phyloP scores from a whole-genome alignment of 2,113 vertebrate genomes.

The Nesoenas mayeri region DNA sequence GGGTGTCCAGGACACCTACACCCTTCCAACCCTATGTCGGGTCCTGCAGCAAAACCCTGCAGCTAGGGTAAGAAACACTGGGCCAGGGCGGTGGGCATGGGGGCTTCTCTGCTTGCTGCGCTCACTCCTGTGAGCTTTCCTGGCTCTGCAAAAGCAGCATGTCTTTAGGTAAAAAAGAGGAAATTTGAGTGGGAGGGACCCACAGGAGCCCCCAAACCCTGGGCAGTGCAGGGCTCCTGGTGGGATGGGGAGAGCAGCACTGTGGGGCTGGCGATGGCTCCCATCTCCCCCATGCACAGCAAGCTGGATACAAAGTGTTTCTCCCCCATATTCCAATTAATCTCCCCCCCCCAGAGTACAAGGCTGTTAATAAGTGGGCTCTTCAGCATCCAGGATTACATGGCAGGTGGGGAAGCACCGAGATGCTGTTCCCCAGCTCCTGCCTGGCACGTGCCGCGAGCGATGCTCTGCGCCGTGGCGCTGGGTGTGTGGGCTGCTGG shows the following conservation, averaged over 20 bases:
- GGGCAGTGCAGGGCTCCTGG: not conserved
- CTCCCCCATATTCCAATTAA: not conserved
- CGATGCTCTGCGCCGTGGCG: not conserved
- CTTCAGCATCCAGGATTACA: not conserved
- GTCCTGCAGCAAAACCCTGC: not conserved
- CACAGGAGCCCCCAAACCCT: not conserved
- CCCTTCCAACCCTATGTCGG: not conserved
- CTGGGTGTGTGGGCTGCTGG: slow-evolving; percentile 3
- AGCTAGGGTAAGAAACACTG: rapidly evolving
- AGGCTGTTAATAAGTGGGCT: not conserved
- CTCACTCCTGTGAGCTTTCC: not conserved
- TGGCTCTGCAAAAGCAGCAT: not conserved
- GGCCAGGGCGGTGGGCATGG: rapidly evolving
- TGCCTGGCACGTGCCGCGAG: not conserved
- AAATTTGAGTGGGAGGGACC: not conserved
- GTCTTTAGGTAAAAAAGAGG: not conserved
- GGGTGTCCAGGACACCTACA: rapidly evolving
- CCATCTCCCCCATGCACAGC: not conserved
- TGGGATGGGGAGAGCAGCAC: not conserved
- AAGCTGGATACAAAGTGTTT: not conserved
- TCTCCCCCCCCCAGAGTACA: not conserved
- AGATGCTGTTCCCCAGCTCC: not conserved
- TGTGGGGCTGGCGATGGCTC: not conserved
- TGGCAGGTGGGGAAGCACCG: not conserved
- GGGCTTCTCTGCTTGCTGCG: not conserved